Evolutionary conservation across 2,888 invertebrate species (phyloP).

Genomic region (Drosophila greeni): DNA sequence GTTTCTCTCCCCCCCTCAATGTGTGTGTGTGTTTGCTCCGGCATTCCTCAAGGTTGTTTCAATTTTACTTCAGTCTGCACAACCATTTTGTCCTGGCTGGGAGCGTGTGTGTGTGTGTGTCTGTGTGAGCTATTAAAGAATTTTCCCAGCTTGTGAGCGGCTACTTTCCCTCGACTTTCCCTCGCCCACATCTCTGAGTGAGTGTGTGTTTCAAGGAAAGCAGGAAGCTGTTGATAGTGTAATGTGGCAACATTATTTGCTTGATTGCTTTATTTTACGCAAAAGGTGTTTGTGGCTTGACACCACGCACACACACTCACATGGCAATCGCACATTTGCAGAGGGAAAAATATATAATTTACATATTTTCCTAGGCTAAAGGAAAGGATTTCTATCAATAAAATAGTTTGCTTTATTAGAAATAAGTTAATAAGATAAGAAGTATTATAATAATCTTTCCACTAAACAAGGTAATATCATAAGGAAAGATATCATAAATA

Average conservation of each 20-base stretch:
- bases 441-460: neutral
- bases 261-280: slow-evolving; percentile 75
- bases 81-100: slow-evolving; percentile 50
- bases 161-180: slow-evolving; percentile 18
- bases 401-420: neutral
- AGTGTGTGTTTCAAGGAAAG: slow-evolving; percentile 36
- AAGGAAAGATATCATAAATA: neutral
- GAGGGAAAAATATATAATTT: slow-evolving; percentile 11
- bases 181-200: slow-evolving; percentile 6
- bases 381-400: too few relatives aligned
- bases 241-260: slow-evolving; percentile 75
- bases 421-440: too few relatives aligned
- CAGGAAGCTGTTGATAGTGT: slow-evolving; percentile 73
- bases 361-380: neutral
- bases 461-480: neutral
- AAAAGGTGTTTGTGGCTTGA: slow-evolving; percentile 74
- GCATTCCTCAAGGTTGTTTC: slow-evolving; percentile 78
- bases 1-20: neutral
- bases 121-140: slow-evolving; percentile 59
- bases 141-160: slow-evolving; percentile 40
- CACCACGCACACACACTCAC: slow-evolving; percentile 53
- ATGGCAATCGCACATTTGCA: slow-evolving; percentile 12
- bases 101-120: slow-evolving; percentile 30
- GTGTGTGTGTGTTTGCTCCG: slow-evolving; percentile 38
- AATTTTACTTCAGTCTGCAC: slow-evolving; percentile 65